Evolutionary conservation across 2,888 invertebrate species (phyloP), one percentile per base, ranked within the genome.

Genomic region (Epinotia bilunana): DNA sequence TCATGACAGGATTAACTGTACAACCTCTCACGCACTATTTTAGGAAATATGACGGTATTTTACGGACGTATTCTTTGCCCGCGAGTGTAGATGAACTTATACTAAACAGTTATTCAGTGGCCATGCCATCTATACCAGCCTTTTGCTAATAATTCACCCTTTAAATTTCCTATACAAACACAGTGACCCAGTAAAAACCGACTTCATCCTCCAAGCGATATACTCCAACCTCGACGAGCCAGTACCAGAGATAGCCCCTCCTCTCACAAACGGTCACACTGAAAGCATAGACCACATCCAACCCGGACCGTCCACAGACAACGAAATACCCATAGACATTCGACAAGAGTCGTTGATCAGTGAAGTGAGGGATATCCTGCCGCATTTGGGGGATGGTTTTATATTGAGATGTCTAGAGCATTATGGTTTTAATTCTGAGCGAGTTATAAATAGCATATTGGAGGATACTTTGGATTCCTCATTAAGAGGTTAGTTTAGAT

Each of bases 381-480:
- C 97, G 2, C 96, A 98, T 89, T 93, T 98, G 65, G 98, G 98
- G 0, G 97, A 97, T 82, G 97, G 95, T 0, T 95, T 95, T 77
- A 95, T 96, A 49, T 90, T 98, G 89, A 95, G 95, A 84, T 97
- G 98, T 81, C 91, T 99, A 72, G 95, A 97, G 81, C 95, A 97
- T 83, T 98, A 97, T 83, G 95, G 97, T 23, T 97, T 96, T 87
- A 95, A 96, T 80, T 94, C 96, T 0, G 97, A 96, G 79, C 95
- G 95, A 80, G 98, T 98, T 3, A 96, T 99, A 76, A 96, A 98
- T 86, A 97, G 97, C 64, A 93, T 99, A 76, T 89, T 99, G 67
- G 98, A 98, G 88, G 96, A 96, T 80, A 95, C 95, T 80, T 83
- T 94, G 72, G 92, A 87, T 7, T 86, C 87, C 39, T 78, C 86